Conservation (phyloP, 2,888 invertebrate genomes). For the Diploptera punctata region DNA sequence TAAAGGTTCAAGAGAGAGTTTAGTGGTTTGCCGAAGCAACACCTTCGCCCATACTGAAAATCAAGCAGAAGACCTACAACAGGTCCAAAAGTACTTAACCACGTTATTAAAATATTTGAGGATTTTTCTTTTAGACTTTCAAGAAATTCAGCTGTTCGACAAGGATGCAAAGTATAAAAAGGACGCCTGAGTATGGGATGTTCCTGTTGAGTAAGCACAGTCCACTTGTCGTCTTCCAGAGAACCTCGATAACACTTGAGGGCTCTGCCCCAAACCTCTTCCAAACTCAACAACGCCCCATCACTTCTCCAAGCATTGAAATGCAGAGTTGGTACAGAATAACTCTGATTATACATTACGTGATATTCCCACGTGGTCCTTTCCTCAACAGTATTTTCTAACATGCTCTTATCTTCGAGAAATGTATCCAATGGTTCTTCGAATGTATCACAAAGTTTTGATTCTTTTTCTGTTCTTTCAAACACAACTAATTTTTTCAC, state of each 20-base stretch:
- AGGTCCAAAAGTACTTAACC: conserved; percentile 10
- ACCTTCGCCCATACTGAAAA: neutral
- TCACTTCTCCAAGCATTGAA: neutral
- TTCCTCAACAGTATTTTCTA: too few relatives aligned
- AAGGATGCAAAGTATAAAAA: conserved; percentile 3
- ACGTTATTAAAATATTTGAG: conserved; percentile 1
- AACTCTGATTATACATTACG: conserved; percentile 12
- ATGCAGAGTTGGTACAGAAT: neutral
- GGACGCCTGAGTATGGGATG: conserved; percentile 15
- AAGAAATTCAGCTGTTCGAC: neutral
- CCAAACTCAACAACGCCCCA: neutral
- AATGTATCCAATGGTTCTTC: neutral
- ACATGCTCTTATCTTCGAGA: neutral
- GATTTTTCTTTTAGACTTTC: neutral
- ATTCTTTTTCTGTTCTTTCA: too few relatives aligned
- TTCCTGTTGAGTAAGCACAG: conserved; percentile 14
- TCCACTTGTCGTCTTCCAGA: neutral
- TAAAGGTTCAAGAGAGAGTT: too few relatives aligned
- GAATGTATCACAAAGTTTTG: too few relatives aligned
- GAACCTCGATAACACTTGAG: neutral
- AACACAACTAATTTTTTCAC: neutral
- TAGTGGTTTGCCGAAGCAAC: too few relatives aligned
- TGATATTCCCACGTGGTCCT: conserved; percentile 1
- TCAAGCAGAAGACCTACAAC: neutral
- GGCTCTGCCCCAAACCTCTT: neutral